Evolutionary conservation across 2,113 vertebrate genomes (phyloP).

Genomic region (rat (Rattus norvegicus)): GRCr8 NC_086026.1:107729501-107730000

Average conservation of each 20-base stretch:
- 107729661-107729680: not conserved
- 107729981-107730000: not conserved
- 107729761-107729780: not conserved
- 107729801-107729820: not conserved
- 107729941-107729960: not conserved
- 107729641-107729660: not conserved
- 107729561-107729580: not conserved
- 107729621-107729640: not conserved
- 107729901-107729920: not conserved
- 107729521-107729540: not conserved
- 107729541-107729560: not conserved
- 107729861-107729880: not conserved
- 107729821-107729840: not conserved
- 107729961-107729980: not conserved
- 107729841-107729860: not conserved
- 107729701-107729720: not conserved
- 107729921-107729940: not conserved
- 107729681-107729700: not conserved
- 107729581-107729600: not conserved
- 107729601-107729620: not conserved
- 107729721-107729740: not conserved
- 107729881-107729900: not conserved
- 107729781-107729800: not conserved
- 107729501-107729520: not conserved
- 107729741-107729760: not conserved